Percentiles rank a stretch among this genome's conserved stretches.
These are phyloP conservation scores for Palaemon carinicauda DNA, from an alignment of 1,140 invertebrate species.

Conservation along the genomic window DNA sequence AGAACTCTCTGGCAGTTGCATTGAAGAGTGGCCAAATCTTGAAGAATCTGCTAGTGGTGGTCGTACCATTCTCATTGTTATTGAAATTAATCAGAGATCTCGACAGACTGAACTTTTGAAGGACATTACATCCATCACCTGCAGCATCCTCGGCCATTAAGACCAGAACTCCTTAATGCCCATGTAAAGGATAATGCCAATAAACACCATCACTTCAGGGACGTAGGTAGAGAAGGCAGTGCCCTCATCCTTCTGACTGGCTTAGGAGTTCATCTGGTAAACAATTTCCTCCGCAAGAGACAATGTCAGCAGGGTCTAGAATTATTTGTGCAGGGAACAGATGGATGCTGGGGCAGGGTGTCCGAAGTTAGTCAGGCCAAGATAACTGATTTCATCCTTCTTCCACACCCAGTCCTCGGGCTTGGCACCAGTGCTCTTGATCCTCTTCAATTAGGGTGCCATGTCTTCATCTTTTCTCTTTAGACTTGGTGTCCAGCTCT, in stretches of 20 bases:
- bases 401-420: not conserved
- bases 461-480: no score
- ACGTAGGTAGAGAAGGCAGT: not conserved
- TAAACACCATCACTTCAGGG: not conserved
- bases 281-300: not conserved
- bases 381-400: not conserved
- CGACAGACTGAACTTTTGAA: not conserved
- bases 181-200: not conserved
- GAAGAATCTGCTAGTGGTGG: not conserved
- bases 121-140: not conserved
- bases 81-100: not conserved
- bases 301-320: not conserved
- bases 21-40: conserved; percentile 3
- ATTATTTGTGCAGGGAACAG: not conserved
- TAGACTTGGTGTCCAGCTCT: no score
- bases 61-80: not conserved
- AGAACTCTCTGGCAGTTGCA: not conserved
- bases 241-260: not conserved
- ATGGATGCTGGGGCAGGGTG: not conserved
- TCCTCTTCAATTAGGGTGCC: no score
- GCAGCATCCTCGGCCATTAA: not conserved
- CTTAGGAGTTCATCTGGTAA: not conserved
- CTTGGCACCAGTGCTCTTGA: no score
- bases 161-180: not conserved
- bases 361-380: not conserved